Evolutionary conservation across 2,797 vertebrate species (phyloP).

Genomic region (Vultur gryphus): DNA sequence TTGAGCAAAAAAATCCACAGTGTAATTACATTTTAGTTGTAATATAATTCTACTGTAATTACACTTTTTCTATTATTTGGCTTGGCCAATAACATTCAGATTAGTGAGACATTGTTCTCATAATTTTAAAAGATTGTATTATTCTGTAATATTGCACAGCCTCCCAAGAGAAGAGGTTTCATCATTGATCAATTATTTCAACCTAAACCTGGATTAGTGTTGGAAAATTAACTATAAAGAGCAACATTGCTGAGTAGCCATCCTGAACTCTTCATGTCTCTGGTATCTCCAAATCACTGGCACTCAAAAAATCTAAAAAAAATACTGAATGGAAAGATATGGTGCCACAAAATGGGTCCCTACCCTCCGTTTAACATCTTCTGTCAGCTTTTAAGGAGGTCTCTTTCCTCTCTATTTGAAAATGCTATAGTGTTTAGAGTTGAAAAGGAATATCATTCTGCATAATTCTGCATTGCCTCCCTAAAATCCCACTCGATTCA

Average conservation of each 20-base stretch:
- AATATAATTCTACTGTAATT: conserved; percentile 53
- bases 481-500: background rate
- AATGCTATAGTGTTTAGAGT: background rate
- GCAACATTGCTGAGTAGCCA: background rate
- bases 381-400: background rate
- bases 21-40: conserved; percentile 60
- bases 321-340: background rate
- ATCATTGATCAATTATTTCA: conserved; percentile 10
- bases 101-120: conserved; percentile 6
- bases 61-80: conserved; percentile 42
- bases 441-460: background rate
- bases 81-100: conserved; percentile 19
- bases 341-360: background rate
- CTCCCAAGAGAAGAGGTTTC: conserved; percentile 14
- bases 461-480: background rate
- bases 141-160: background rate
- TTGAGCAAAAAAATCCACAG: background rate
- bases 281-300: background rate
- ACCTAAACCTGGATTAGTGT: background rate
- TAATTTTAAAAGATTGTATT: conserved; percentile 9
- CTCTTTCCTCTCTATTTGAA: background rate
- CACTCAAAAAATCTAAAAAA: background rate
- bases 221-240: background rate
- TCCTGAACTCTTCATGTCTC: background rate
- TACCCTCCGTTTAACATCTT: background rate